Conservation (phyloP, 1,140 invertebrate genomes). For the Danaus plexippus region DNA sequence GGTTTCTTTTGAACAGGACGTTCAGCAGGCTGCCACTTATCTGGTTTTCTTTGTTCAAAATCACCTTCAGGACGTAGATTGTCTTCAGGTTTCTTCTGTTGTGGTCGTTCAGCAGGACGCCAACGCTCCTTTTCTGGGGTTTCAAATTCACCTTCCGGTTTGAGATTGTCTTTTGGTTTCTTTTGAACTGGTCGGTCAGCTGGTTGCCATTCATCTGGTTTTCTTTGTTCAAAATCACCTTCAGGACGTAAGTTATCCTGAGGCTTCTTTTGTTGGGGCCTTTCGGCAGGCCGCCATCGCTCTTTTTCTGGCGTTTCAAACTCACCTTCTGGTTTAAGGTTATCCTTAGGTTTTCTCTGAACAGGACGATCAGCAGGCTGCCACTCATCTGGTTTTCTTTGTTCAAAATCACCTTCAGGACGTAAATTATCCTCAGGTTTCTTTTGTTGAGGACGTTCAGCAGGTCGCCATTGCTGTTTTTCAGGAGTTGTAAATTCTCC, state of each 20-base stretch:
- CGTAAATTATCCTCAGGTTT: constrained; percentile 75
- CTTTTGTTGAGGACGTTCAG: constrained; percentile 72
- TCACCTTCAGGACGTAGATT: constrained; percentile 78
- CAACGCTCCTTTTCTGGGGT: constrained; percentile 47
- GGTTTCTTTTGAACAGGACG: constrained; percentile 52
- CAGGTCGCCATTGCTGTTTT: constrained; percentile 68
- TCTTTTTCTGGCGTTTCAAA: constrained; percentile 70
- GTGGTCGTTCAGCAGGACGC: constrained; percentile 49
- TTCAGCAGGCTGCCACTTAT: constrained; percentile 58
- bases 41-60: constrained; percentile 47
- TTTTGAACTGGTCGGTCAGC: constrained; percentile 73
- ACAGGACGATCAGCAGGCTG: constrained; percentile 51
- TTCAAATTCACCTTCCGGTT: constrained; percentile 75
- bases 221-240: constrained; percentile 72
- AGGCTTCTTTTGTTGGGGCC: constrained; percentile 61
- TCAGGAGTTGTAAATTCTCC: constrained; percentile 73
- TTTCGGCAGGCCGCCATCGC: constrained; percentile 68
- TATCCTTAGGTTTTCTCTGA: constrained; percentile 64
- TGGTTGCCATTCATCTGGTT: constrained; percentile 48
- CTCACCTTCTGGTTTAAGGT: constrained; percentile 71
- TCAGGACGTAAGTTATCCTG: constrained; percentile 73
- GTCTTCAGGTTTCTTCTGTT: constrained; percentile 57
- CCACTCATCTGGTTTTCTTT: constrained; percentile 40
- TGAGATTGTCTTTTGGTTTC: constrained; percentile 74
- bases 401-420: constrained; percentile 73